Conservation (phyloP, 2,113 vertebrate genomes). For the Malurus elegans region DNA sequence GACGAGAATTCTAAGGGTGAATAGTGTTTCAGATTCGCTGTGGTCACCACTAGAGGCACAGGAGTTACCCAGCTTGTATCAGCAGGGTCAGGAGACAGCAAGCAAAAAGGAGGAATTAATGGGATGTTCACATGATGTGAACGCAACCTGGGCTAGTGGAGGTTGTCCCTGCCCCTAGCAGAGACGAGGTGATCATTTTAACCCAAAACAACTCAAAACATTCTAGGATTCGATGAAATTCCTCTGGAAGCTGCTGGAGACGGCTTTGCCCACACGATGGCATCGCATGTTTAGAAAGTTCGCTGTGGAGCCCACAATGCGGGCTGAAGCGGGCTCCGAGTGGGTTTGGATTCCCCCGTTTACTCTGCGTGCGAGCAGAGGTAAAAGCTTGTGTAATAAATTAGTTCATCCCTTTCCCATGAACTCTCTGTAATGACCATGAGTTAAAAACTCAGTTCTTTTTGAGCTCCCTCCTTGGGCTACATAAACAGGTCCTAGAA, state of each 20-base stretch:
- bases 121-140: accelerated
- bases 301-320: accelerated
- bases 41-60: not conserved
- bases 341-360: accelerated
- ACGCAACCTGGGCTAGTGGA: not conserved
- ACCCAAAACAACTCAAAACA: not conserved
- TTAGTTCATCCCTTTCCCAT: not conserved
- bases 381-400: not conserved
- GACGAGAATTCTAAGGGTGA: not conserved
- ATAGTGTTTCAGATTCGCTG: not conserved
- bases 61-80: not conserved
- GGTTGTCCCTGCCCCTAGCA: not conserved
- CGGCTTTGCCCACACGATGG: not conserved
- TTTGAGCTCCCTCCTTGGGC: not conserved
- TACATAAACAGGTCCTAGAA: not conserved
- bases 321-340: accelerated
- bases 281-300: not conserved
- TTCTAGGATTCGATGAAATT: not conserved
- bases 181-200: not conserved
- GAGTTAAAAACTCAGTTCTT: not conserved
- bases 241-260: not conserved
- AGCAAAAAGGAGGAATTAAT: not conserved
- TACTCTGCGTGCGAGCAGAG: not conserved
- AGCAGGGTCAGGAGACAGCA: not conserved
- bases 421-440: not conserved